Base-by-base conservation (phyloP, 2,797 vertebrate species). In the Hippopotamyrus pictus region DNA sequence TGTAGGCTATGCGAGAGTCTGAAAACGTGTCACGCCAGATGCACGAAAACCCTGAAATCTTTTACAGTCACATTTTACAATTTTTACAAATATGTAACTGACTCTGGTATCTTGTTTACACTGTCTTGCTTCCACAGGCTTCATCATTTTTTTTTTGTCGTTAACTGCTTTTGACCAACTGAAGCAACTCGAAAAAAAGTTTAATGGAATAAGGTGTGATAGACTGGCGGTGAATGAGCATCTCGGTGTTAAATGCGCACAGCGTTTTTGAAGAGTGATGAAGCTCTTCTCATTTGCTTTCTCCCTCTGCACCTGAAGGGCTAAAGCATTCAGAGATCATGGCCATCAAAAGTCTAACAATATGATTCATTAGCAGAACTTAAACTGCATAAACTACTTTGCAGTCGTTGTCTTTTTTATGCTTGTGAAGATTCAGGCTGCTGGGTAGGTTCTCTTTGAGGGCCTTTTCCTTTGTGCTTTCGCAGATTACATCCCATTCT, bases 401-500 rank as follows among this genome's bases (percentile, higher is more conserved):
- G 22, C 62, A 65, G 59, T 22, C 12, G 59, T 11, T 62, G 33
- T 19, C 33, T 19, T 76, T 41, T 12, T 29, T 11, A 5, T 69
- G 62, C 9, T 14, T 69, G 65, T 33, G 33, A 69, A 5, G 29
- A 69, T 33, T 69, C 65, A 69, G 25, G 65, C 9, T 69, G 11
- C 3, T 29, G 65, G 22, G 29, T 5, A 14, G 11, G 65, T 5
- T 33, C 25, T 14, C 25, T 12, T 65, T 33, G 11, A 69, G 25
- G 65, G 29, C 12, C 3, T 5, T 33, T 69, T 69, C 11, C 25
- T 5, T 33, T 33, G 11, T 73, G 65, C 29, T 29, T 46, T 79
- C 79, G 17, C 50, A 95, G 94, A 93, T 7, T 1, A 79, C 3
- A 73, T 12, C 22, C 3, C 22, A 0, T 0, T 25, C 29, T 57